A percentile compares a stretch with the other conserved stretches of the same genome.
Conservation (phyloP, 2,888 invertebrate species). For the Hydrotaea diabolus region DNA sequence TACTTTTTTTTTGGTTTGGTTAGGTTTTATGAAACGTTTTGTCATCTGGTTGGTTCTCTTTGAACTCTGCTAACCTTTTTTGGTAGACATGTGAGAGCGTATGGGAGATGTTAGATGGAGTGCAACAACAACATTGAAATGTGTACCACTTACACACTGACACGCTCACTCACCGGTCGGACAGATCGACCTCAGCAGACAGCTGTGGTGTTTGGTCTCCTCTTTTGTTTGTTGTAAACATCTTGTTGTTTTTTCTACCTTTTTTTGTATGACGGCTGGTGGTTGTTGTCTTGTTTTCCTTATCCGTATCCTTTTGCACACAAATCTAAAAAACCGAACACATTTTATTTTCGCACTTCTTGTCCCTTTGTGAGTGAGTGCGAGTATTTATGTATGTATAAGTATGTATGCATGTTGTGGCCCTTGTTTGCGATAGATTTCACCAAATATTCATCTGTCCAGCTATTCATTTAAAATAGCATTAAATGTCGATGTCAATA, state of each 20-base stretch:
- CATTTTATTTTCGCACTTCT: slow-evolving; percentile 45
- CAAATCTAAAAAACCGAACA: slow-evolving; percentile 34
- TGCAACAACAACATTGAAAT: neutral
- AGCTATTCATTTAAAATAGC: neutral
- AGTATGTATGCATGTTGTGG: neutral
- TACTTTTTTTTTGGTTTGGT: neutral
- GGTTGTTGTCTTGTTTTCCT: slow-evolving; percentile 21
- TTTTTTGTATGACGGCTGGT: neutral
- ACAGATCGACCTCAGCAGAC: no score
- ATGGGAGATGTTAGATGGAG: neutral
- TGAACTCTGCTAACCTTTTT: slow-evolving; percentile 58
- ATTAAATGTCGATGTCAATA: slow-evolving; percentile 1
- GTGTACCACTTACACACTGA: neutral
- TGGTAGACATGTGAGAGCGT: neutral
- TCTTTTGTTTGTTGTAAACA: slow-evolving; percentile 4
- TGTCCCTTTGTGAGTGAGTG: neutral
- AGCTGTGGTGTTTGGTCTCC: slow-evolving; percentile 39
- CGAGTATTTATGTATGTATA: no score
- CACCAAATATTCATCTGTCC: neutral
- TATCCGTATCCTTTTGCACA: slow-evolving; percentile 37
- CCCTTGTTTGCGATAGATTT: slow-evolving; percentile 1
- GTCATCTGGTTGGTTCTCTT: slow-evolving; percentile 63
- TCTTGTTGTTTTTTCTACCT: neutral
- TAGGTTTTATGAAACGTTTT: slow-evolving; percentile 32
- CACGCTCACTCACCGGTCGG: neutral